Conservation (phyloP, 2,113 vertebrate genomes). For the Halcyon malimbica region DNA sequence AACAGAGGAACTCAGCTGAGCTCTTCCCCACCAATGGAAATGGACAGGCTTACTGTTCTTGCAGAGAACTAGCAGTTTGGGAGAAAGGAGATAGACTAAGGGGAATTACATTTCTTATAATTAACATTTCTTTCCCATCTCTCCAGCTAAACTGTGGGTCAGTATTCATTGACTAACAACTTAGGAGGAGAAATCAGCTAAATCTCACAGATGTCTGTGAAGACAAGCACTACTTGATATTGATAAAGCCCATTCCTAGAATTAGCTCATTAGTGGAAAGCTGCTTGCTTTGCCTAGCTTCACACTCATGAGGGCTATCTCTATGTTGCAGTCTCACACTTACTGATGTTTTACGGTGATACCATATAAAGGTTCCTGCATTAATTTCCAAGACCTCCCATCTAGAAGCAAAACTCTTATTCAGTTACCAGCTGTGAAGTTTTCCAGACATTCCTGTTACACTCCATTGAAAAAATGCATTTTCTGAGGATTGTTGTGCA, state of each 20-base stretch:
- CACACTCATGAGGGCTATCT: background rate
- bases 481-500: background rate
- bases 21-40: background rate
- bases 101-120: background rate
- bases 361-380: background rate
- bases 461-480: background rate
- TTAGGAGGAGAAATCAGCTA: background rate
- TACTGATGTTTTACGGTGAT: background rate
- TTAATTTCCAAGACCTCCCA: background rate
- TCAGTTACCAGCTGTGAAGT: background rate
- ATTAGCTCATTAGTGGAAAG: background rate
- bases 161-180: background rate
- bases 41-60: background rate
- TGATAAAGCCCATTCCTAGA: background rate
- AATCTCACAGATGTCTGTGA: background rate
- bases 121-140: background rate
- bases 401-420: background rate
- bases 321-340: background rate
- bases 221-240: background rate
- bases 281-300: background rate
- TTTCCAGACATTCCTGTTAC: background rate
- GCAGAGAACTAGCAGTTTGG: background rate
- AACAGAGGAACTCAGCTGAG: background rate
- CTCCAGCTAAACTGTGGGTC: background rate
- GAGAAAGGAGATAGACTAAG: background rate